phyloP scores from a whole-genome alignment of 2,113 vertebrate genomes.

The Amazona guildingii region DNA sequence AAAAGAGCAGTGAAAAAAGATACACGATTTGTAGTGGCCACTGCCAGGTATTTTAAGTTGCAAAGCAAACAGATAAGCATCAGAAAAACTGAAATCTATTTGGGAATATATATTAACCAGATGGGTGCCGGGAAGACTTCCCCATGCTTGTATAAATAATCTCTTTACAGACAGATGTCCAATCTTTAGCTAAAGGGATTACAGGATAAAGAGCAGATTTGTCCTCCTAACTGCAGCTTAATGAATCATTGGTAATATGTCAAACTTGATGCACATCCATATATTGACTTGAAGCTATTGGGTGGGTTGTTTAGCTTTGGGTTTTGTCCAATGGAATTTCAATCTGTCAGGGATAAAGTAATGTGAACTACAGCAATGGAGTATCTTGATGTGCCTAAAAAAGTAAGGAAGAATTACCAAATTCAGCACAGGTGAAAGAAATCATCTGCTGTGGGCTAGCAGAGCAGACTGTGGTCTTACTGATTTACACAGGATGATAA shows the following conservation, averaged over 20 bases:
- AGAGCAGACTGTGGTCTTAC: not conserved
- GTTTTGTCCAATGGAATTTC: not conserved
- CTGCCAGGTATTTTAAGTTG: not conserved
- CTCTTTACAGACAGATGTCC: conserved; percentile 46
- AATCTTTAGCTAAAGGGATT: conserved; percentile 25
- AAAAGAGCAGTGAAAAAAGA: not conserved
- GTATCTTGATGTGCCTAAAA: not conserved
- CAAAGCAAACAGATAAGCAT: not conserved
- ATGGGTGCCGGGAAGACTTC: not conserved
- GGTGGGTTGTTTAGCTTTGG: not conserved
- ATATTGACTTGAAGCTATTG: not conserved
- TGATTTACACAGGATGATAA: not conserved
- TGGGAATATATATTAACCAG: conserved; percentile 28
- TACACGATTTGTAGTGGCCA: not conserved
- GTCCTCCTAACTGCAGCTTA: not conserved
- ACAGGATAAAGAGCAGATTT: conserved; percentile 36
- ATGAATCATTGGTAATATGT: not conserved
- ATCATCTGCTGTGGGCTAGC: not conserved
- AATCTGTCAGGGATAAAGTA: not conserved
- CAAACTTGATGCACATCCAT: not conserved
- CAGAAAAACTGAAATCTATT: not conserved
- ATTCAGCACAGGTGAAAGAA: not conserved
- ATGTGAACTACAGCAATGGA: not conserved
- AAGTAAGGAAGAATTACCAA: not conserved
- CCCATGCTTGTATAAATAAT: not conserved